Evolutionary conservation across 2,888 invertebrate genomes (phyloP).

Genomic region (Brachyopa scutellaris): DNA sequence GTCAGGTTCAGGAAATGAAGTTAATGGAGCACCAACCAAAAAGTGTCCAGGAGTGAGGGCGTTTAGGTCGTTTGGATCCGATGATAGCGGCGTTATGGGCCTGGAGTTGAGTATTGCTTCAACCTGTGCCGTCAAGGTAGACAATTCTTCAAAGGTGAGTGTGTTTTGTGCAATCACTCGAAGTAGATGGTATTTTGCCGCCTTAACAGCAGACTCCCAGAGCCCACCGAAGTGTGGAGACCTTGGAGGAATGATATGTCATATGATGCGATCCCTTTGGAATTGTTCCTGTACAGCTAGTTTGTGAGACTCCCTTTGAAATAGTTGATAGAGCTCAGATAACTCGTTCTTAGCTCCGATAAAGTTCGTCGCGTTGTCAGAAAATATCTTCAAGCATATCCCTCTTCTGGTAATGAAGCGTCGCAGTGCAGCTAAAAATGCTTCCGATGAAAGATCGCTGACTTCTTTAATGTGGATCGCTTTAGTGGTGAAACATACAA

Average conservation of each 20-base stretch:
- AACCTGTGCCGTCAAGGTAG: neutral
- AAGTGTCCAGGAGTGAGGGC: too few species aligned
- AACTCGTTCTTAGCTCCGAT: slow-evolving; percentile 34
- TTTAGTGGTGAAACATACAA: slow-evolving; percentile 44
- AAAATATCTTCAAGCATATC: slow-evolving; percentile 19
- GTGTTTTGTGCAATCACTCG: neutral
- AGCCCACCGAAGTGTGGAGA: too few species aligned
- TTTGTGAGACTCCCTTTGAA: neutral
- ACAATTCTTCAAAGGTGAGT: neutral
- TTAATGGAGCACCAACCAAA: slow-evolving; percentile 3
- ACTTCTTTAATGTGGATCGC: slow-evolving; percentile 49
- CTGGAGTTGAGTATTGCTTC: slow-evolving; percentile 1
- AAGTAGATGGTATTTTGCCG: slow-evolving; percentile 4
- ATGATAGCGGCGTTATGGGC: slow-evolving; percentile 4
- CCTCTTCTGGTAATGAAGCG: slow-evolving; percentile 38
- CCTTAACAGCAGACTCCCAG: slow-evolving; percentile 26
- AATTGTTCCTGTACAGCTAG: neutral
- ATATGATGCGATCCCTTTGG: neutral
- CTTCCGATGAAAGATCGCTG: slow-evolving; percentile 14
- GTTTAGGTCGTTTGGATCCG: neutral
- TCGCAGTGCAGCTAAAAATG: slow-evolving; percentile 24
- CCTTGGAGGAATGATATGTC: slow-evolving; percentile 18
- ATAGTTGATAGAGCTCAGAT: neutral
- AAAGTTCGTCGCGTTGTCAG: slow-evolving; percentile 52
- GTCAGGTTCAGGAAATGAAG: slow-evolving; percentile 6